Conservation (phyloP, 2,888 invertebrate species). For the Scaptomyza reducta region DNA sequence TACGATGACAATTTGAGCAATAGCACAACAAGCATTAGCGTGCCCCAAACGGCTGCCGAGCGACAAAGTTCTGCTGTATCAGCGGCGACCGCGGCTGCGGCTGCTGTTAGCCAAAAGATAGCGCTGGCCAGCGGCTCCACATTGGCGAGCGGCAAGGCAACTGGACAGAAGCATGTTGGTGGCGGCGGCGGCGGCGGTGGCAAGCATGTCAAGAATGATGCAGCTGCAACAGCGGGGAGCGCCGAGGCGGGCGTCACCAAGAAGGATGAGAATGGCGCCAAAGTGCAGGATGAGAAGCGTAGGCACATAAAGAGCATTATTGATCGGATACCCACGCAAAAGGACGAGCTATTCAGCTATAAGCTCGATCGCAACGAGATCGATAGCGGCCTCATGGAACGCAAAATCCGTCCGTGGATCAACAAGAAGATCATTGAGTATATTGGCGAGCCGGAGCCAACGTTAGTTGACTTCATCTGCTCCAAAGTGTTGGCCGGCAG, state of each 20-base stretch:
- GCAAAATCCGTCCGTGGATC: conserved; percentile 99
- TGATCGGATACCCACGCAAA: conserved; percentile 99
- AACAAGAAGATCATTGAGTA: conserved; percentile 99
- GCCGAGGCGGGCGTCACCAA: conserved; percentile 68
- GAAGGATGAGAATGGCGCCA: conserved; percentile 87
- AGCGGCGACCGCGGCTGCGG: conserved; percentile 71
- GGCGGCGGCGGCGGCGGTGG: conserved; percentile 2
- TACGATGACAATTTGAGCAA: conserved; percentile 81
- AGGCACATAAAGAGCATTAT: conserved; percentile 98
- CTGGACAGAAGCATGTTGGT: conserved; percentile 38
- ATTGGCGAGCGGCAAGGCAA: conserved; percentile 23
- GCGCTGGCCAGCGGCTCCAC: conserved; percentile 52
- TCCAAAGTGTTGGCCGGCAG: conserved; percentile 98
- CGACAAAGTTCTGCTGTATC: conserved; percentile 72
- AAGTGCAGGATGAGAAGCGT: conserved; percentile 96
- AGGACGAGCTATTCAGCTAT: conserved; percentile 97
- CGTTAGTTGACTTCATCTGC: conserved; percentile 99
- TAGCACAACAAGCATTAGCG: conserved; percentile 35
- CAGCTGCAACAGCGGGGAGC: conserved; percentile 59
- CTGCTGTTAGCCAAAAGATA: conserved; percentile 73
- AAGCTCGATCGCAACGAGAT: conserved; percentile 95
- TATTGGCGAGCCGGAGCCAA: conserved; percentile 99
- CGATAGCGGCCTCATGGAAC: conserved; percentile 93
- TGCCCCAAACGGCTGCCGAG: conserved; percentile 49
- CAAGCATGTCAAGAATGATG: conserved; percentile 78